Conservation (phyloP, 2,888 invertebrate genomes). For the Drosophila testacea region DNA sequence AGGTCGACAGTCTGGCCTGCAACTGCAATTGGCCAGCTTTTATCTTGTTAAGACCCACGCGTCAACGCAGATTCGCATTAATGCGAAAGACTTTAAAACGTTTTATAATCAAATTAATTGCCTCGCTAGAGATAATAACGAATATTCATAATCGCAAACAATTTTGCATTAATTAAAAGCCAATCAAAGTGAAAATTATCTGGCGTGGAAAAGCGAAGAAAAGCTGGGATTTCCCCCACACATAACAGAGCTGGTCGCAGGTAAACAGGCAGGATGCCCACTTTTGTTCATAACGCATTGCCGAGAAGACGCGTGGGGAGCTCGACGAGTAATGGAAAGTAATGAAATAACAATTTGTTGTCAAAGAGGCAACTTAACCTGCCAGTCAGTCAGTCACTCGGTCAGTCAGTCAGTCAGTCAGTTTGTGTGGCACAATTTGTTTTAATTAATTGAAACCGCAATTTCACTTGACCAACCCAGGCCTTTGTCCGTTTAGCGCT, state of each 20-base stretch:
- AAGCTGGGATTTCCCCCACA: neutral
- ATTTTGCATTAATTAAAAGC: slow-evolving; percentile 74
- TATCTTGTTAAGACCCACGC: neutral
- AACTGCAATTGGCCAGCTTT: slow-evolving; percentile 4
- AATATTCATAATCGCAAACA: slow-evolving; percentile 66
- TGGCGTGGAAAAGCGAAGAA: slow-evolving; percentile 18
- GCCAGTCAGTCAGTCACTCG: slow-evolving; percentile 7
- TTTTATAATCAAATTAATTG: slow-evolving; percentile 71
- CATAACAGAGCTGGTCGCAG: slow-evolving; percentile 41
- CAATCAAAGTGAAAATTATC: slow-evolving; percentile 67
- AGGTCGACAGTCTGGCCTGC: neutral
- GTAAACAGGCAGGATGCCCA: slow-evolving; percentile 23
- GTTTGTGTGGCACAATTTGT: slow-evolving; percentile 65
- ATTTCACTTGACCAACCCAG: slow-evolving; percentile 37
- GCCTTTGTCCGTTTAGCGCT: slow-evolving; percentile 28
- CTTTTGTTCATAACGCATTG: slow-evolving; percentile 48
- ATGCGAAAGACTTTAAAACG: slow-evolving; percentile 48
- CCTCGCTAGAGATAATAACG: slow-evolving; percentile 56
- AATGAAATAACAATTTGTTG: slow-evolving; percentile 75
- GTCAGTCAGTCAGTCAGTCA: slow-evolving; percentile 5
- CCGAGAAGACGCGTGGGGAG: slow-evolving; percentile 49
- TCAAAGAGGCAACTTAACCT: slow-evolving; percentile 3
- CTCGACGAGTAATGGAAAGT: slow-evolving; percentile 63
- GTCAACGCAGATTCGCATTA: slow-evolving; percentile 32
- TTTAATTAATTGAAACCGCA: slow-evolving; percentile 76